Percentiles rank a stretch among this genome's conserved stretches.
These are phyloP conservation scores for Euplexia lucipara DNA, from an alignment of 2,888 invertebrate species.

Conservation along the genomic window DNA sequence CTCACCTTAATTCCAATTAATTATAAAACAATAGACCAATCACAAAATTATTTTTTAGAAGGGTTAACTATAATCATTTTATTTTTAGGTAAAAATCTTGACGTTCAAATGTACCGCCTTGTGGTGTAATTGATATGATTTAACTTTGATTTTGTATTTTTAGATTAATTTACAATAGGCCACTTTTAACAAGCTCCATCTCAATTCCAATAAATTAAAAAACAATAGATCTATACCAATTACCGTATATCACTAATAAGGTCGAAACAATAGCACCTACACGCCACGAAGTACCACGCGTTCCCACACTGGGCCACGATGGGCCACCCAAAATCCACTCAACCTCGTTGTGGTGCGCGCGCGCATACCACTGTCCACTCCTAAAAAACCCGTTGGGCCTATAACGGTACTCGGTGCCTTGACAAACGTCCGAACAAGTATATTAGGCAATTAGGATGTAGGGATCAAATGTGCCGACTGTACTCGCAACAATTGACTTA, in stretches of 20 bases:
- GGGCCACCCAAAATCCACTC: constrained; percentile 66
- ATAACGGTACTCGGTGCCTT: constrained; percentile 80
- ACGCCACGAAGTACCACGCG: constrained; percentile 10
- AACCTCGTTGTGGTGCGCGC: constrained; percentile 46
- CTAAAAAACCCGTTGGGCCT: constrained; percentile 79
- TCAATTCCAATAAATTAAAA: neutral
- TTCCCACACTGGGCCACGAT: constrained; percentile 43
- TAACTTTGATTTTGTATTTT: too few species aligned
- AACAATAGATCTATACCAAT: constrained; percentile 15
- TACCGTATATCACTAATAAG: constrained; percentile 40
- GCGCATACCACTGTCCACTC: constrained; percentile 63
- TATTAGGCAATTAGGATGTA: constrained; percentile 84
- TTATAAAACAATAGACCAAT: too few species aligned
- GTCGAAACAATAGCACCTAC: constrained; percentile 33
- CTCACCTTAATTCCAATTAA: too few species aligned
- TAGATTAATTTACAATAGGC: too few species aligned
- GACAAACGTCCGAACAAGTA: constrained; percentile 76
- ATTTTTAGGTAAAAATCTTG: too few species aligned
- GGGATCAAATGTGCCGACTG: constrained; percentile 76
- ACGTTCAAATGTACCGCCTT: too few species aligned
- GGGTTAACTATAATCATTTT: too few species aligned
- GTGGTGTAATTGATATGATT: too few species aligned
- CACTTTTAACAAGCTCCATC: neutral
- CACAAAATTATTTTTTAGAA: too few species aligned
- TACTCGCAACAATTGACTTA: constrained; percentile 58